A percentile compares a stretch with the other conserved stretches of the same genome.
Conservation (phyloP, 2,888 invertebrate species). For the Plebejus argus region DNA sequence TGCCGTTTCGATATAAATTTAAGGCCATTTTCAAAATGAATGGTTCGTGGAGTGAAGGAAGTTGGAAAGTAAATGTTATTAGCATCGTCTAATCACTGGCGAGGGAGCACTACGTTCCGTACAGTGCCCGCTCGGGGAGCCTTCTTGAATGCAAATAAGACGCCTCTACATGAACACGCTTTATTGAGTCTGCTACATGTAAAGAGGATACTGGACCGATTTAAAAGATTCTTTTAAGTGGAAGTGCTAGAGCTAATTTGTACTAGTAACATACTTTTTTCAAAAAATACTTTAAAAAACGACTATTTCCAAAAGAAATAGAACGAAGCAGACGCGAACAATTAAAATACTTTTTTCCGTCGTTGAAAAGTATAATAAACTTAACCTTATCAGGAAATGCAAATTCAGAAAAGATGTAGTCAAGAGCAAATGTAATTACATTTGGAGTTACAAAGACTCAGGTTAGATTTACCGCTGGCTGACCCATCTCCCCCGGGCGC, state of each 20-base stretch:
- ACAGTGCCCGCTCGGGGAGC: constrained; percentile 70
- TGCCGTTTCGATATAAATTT: not conserved
- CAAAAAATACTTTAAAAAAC: not conserved
- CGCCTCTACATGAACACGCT: constrained; percentile 74
- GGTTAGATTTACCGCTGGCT: constrained; percentile 79
- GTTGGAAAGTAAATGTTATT: constrained; percentile 79
- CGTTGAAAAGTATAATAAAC: constrained; percentile 48
- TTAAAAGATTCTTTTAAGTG: constrained; percentile 34
- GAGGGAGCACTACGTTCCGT: constrained; percentile 73
- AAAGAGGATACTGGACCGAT: constrained; percentile 44
- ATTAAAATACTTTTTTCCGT: not conserved
- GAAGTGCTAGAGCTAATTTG: not conserved
- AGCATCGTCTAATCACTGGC: constrained; percentile 78
- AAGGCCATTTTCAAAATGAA: constrained; percentile 42
- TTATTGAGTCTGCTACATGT: constrained; percentile 58
- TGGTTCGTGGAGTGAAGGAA: constrained; percentile 74
- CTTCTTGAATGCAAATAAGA: constrained; percentile 79
- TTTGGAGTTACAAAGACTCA: constrained; percentile 80
- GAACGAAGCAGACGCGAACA: not conserved
- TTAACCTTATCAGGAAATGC: constrained; percentile 67
- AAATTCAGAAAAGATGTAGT: constrained; percentile 72
- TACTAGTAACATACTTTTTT: not conserved
- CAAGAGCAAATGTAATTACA: constrained; percentile 80
- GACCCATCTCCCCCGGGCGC: constrained; percentile 74
- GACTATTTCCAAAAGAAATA: not conserved